Percentiles rank a stretch among this genome's conserved stretches.
phyloP scores from a whole-genome alignment of 1,140 invertebrate species.

The Stenopsyche tienmushanensis region DNA sequence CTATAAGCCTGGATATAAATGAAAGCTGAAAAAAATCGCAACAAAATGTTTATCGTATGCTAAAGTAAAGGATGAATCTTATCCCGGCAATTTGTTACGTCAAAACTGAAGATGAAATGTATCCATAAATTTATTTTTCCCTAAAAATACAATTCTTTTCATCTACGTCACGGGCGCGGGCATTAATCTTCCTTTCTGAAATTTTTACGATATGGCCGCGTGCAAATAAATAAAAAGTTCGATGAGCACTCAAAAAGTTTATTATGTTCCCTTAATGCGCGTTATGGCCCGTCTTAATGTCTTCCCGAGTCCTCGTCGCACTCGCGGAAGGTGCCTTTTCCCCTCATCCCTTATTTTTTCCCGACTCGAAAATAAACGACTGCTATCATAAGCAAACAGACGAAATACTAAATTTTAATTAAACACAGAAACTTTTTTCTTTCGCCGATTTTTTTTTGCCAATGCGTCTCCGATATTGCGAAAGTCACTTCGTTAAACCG shows the following conservation, averaged over 20 bases:
- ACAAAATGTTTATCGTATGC: too few species aligned
- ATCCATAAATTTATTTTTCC: neutral
- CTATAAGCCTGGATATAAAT: too few species aligned
- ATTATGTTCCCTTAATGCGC: constrained; percentile 10
- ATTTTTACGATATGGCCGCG: neutral
- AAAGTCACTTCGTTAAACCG: too few species aligned
- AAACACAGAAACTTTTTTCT: too few species aligned
- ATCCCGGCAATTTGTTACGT: neutral
- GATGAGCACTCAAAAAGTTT: constrained; percentile 14
- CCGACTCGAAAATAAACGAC: neutral
- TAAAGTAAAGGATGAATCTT: neutral
- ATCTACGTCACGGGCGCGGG: neutral
- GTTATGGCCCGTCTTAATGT: constrained; percentile 12
- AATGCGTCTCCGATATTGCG: too few species aligned
- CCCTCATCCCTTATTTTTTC: too few species aligned
- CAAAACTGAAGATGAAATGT: neutral
- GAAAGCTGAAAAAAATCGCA: too few species aligned
- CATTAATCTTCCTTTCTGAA: neutral
- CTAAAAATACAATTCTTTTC: neutral
- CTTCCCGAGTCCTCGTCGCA: too few species aligned
- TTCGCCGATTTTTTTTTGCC: too few species aligned
- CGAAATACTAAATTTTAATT: neutral
- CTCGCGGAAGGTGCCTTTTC: neutral
- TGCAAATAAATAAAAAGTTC: constrained; percentile 9
- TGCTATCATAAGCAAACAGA: neutral